Conservation (phyloP, 2,113 vertebrate genomes). For the Bothrops jararaca region DNA sequence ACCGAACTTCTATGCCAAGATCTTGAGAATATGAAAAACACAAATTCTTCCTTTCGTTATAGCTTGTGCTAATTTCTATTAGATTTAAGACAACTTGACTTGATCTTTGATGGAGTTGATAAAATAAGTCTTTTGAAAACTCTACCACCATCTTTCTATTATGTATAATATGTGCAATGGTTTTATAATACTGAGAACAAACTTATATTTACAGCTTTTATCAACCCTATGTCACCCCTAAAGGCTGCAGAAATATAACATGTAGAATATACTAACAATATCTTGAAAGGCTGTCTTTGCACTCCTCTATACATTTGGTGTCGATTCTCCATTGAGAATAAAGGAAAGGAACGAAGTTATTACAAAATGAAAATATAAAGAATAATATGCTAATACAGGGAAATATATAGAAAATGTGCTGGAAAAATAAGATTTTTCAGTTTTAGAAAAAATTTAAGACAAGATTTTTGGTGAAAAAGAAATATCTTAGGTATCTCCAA, state of each 20-base stretch:
- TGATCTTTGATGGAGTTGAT: not conserved
- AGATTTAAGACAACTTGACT: not conserved
- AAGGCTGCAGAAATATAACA: not conserved
- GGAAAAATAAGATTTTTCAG: not conserved
- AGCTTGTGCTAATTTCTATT: not conserved
- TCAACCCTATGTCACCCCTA: not conserved
- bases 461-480: not conserved
- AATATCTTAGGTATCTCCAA: not conserved
- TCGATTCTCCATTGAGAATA: not conserved
- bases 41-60: not conserved
- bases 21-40: not conserved
- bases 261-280: not conserved
- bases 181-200: not conserved
- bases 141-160: not conserved
- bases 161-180: not conserved
- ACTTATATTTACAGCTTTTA: not conserved
- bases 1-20: not conserved
- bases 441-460: not conserved
- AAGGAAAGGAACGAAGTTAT: not conserved
- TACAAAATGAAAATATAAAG: not conserved
- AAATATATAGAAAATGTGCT: not conserved
- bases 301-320: not conserved
- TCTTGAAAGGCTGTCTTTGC: not conserved
- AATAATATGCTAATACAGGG: not conserved
- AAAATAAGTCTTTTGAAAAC: not conserved